Percentiles rank a stretch among this genome's conserved stretches.
phyloP scores from a whole-genome alignment of 1,140 invertebrate species.

The Mya arenaria region DNA sequence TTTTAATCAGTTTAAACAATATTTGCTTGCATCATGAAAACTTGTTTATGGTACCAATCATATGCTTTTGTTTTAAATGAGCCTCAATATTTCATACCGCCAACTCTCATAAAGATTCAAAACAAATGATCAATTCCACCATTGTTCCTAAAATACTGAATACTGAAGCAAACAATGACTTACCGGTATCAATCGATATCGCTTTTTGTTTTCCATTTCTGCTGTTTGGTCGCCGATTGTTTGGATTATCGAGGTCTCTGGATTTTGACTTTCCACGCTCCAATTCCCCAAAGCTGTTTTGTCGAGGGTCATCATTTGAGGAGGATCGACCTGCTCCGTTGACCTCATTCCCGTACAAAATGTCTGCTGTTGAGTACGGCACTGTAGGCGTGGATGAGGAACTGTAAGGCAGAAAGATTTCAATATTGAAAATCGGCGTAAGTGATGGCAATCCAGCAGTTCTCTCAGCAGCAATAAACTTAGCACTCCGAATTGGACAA shows the following conservation, averaged over 20 bases:
- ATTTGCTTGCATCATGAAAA: too few relatives aligned
- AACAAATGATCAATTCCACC: too few relatives aligned
- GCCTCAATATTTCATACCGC: too few relatives aligned
- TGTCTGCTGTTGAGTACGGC: constrained; percentile 53
- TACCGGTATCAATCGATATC: constrained; percentile 45
- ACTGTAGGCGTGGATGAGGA: constrained; percentile 53
- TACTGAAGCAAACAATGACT: not conserved
- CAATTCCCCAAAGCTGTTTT: constrained; percentile 40
- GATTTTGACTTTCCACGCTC: constrained; percentile 15
- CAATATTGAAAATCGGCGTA: constrained; percentile 14
- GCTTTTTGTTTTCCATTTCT: constrained; percentile 41
- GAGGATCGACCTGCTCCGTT: not conserved
- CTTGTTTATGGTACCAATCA: too few relatives aligned
- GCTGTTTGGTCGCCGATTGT: constrained; percentile 44
- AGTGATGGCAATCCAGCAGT: not conserved
- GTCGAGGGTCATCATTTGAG: constrained; percentile 21
- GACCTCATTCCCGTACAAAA: constrained; percentile 52
- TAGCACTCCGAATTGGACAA: too few relatives aligned
- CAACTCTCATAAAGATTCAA: too few relatives aligned
- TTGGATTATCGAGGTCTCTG: constrained; percentile 45
- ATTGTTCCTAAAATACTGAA: not conserved
- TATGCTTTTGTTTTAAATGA: too few relatives aligned
- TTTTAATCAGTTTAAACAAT: too few relatives aligned
- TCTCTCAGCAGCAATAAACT: not conserved
- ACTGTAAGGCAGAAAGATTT: constrained; percentile 44